These are phyloP conservation scores for Euura saliciscinereae DNA, from an alignment of 1,140 invertebrate species.

Conservation along the genomic window DNA sequence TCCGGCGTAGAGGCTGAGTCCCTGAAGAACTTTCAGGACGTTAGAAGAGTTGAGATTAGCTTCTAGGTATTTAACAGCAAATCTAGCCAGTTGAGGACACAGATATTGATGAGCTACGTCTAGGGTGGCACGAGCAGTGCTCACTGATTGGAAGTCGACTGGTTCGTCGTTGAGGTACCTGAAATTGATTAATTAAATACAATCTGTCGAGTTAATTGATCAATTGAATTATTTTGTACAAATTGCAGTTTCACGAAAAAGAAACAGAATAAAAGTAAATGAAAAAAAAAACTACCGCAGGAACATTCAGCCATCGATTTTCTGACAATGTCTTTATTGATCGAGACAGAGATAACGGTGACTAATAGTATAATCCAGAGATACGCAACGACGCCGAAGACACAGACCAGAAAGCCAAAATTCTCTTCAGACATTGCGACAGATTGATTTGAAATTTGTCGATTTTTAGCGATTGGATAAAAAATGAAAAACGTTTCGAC, in stretches of 20 bases:
- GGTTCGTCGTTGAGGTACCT: constrained; percentile 69
- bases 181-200: constrained; percentile 10
- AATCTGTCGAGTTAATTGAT: background rate
- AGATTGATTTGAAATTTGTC: background rate
- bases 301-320: constrained; percentile 9
- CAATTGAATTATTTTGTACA: background rate
- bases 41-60: constrained; percentile 53
- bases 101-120: constrained; percentile 73
- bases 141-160: constrained; percentile 67
- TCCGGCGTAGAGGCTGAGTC: constrained; percentile 52
- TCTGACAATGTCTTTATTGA: background rate
- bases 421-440: no score
- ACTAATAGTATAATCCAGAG: constrained; percentile 27
- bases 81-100: constrained; percentile 65
- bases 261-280: background rate
- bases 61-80: constrained; percentile 67
- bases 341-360: background rate
- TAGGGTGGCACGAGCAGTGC: constrained; percentile 68
- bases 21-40: constrained; percentile 61
- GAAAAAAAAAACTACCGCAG: background rate
- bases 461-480: no score
- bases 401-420: background rate
- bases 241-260: background rate
- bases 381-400: constrained; percentile 23
- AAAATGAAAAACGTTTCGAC: no score